phyloP scores from a whole-genome alignment of 2,113 vertebrate species.

The Crotalus helleri region DNA sequence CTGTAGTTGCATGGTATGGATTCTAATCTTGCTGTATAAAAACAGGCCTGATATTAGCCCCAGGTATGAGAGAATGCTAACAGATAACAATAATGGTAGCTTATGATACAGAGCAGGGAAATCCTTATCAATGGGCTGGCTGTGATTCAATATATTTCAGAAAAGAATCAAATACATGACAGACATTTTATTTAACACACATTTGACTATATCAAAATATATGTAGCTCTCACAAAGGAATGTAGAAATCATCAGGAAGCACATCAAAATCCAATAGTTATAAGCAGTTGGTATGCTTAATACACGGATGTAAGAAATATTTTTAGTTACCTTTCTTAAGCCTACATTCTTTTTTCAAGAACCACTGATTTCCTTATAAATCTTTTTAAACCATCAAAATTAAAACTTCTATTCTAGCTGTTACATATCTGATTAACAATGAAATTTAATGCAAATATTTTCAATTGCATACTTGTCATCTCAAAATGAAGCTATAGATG shows the following conservation, averaged over 20 bases:
- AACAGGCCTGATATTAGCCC: background rate
- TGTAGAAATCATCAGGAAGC: background rate
- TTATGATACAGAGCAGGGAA: background rate
- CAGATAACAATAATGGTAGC: background rate
- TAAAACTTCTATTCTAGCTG: background rate
- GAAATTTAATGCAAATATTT: background rate
- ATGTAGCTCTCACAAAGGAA: background rate
- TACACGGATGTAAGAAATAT: background rate
- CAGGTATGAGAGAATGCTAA: background rate
- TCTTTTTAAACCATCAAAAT: background rate
- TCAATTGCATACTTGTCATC: background rate
- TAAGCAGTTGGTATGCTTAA: background rate
- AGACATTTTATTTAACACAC: background rate
- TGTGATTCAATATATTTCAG: background rate
- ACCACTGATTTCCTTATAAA: background rate
- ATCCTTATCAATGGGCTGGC: background rate
- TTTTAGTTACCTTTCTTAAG: background rate
- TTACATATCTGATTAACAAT: background rate
- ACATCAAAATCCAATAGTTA: background rate
- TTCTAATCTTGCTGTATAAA: background rate
- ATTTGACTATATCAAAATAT: background rate
- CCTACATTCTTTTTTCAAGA: background rate
- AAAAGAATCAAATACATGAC: background rate
- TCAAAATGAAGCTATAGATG: background rate
- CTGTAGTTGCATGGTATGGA: background rate